These are phyloP conservation scores for Diloba caeruleocephala DNA, from an alignment of 2,888 invertebrate genomes.

Conservation along the genomic window DNA sequence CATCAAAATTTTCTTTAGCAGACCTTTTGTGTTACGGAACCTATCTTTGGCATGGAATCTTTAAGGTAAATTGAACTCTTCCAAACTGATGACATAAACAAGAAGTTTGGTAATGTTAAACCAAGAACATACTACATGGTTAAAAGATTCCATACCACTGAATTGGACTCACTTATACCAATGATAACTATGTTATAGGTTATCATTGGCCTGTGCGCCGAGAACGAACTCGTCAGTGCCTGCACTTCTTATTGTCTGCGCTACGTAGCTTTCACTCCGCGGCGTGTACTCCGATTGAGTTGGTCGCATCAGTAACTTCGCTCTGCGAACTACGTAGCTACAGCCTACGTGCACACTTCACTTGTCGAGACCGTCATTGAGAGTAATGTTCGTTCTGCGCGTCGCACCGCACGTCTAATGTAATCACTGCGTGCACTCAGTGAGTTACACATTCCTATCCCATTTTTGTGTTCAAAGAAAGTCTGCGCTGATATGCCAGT, in stretches of 20 bases:
- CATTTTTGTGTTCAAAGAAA: constrained; percentile 80
- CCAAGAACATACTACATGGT: constrained; percentile 8
- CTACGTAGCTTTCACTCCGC: constrained; percentile 88
- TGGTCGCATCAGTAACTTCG: constrained; percentile 85
- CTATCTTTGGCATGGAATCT: constrained; percentile 70
- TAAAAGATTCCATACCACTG: constrained; percentile 80
- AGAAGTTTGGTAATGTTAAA: constrained; percentile 9
- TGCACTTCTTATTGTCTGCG: constrained; percentile 89
- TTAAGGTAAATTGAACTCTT: constrained; percentile 48
- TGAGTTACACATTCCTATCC: constrained; percentile 88
- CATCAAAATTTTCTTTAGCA: constrained; percentile 17
- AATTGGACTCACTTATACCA: constrained; percentile 84
- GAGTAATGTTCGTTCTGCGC: constrained; percentile 83
- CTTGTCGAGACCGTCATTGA: constrained; percentile 83
- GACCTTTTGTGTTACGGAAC: constrained; percentile 34
- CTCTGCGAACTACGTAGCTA: constrained; percentile 86
- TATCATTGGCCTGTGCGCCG: constrained; percentile 90
- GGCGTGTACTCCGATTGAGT: constrained; percentile 85
- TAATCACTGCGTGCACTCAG: constrained; percentile 89
- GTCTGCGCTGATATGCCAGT: constrained; percentile 54
- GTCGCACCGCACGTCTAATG: constrained; percentile 82
- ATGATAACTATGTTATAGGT: constrained; percentile 90
- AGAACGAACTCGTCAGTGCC: constrained; percentile 87
- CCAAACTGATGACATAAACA: constrained; percentile 12
- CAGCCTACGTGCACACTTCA: constrained; percentile 85